Evolutionary conservation across 2,888 invertebrate genomes (phyloP).

Genomic region (Elegia similella): DNA sequence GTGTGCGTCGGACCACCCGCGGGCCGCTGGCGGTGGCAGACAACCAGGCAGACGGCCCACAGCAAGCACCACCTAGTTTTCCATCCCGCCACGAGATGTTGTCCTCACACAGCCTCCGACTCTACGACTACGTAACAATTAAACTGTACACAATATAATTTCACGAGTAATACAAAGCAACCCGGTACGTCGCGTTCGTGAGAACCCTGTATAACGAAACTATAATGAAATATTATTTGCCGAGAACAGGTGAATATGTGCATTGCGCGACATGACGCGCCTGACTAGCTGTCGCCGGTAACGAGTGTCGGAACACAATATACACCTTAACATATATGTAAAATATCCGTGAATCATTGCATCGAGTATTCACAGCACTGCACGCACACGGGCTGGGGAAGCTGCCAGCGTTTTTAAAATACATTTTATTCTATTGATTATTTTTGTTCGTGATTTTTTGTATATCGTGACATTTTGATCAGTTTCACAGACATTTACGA

Average conservation of each 20-base stretch:
- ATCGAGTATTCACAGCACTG: constrained; percentile 12
- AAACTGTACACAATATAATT: constrained; percentile 10
- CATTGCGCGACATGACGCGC: not conserved
- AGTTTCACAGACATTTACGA: not conserved
- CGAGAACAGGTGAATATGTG: not conserved
- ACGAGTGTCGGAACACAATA: not conserved
- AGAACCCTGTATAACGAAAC: constrained; percentile 5
- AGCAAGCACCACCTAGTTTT: constrained; percentile 56
- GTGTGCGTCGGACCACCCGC: constrained; percentile 29
- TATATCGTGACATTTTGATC: not conserved
- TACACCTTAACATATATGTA: constrained; percentile 3
- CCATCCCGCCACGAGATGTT: constrained; percentile 41
- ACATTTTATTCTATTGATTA: not conserved
- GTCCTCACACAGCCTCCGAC: constrained; percentile 8
- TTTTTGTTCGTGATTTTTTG: not conserved
- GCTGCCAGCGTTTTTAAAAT: not conserved
- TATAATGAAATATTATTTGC: not conserved
- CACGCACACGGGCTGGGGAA: not conserved
- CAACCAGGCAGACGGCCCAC: constrained; percentile 12
- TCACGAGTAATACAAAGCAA: constrained; percentile 7
- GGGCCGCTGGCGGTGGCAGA: constrained; percentile 11
- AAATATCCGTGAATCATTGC: not conserved
- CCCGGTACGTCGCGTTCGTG: not conserved
- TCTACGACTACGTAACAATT: constrained; percentile 9
- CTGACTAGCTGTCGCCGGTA: constrained; percentile 13